phyloP scores from a whole-genome alignment of 2,113 vertebrate species.

The Podilymbus podiceps region DNA sequence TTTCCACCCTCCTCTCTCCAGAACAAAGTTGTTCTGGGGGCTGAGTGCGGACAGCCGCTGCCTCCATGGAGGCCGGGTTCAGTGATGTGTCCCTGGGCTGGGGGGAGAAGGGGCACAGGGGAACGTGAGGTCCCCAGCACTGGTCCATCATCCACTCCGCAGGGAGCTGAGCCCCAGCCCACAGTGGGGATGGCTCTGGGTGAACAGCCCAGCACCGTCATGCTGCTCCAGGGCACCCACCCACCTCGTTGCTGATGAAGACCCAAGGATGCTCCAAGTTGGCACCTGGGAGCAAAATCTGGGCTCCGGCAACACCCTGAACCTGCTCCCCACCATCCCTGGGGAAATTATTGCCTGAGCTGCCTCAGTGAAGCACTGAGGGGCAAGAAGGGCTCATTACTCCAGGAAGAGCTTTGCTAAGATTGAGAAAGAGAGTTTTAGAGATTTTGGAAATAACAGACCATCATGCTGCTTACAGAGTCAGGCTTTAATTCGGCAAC shows the following conservation, averaged over 20 bases:
- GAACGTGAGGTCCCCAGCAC: neutral
- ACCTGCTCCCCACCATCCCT: neutral
- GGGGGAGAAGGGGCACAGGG: neutral
- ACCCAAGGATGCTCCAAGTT: neutral
- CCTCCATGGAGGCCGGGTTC: neutral
- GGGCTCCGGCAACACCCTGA: neutral
- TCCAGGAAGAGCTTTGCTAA: neutral
- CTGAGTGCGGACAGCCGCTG: neutral
- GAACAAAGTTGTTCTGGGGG: neutral
- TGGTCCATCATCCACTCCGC: neutral
- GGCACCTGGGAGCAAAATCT: neutral
- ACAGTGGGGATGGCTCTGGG: neutral
- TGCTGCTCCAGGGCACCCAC: neutral
- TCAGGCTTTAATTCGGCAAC: neutral
- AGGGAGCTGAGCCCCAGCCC: neutral
- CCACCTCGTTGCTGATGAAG: neutral
- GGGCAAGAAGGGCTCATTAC: neutral
- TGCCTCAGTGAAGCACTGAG: fast-evolving
- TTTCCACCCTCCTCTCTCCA: neutral
- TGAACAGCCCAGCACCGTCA: neutral
- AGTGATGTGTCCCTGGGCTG: neutral
- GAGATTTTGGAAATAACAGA: neutral
- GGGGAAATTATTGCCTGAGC: neutral
- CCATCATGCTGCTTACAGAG: neutral
- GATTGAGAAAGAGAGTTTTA: neutral